Conservation (phyloP, 92 coral and sea anemone species). For the Zoanthus sansibaricus region DNA sequence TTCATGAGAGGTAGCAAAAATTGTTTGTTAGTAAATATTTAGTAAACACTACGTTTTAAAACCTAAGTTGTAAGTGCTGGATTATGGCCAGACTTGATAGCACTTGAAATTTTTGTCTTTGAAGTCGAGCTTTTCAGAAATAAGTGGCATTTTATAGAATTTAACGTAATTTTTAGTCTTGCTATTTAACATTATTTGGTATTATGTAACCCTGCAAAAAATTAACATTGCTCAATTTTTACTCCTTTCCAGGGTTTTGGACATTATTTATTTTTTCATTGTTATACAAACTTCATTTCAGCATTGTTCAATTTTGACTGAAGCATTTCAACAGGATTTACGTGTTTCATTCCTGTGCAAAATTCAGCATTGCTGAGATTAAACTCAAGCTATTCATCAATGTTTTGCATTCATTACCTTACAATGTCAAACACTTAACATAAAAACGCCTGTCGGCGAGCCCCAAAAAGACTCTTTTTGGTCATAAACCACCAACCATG, state of each 20-base stretch:
- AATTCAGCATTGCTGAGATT: not conserved
- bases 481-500: no score
- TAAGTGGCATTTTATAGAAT: not conserved
- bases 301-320: no score
- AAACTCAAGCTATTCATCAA: not conserved
- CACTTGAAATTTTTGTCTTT: not conserved
- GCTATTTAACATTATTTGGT: not conserved
- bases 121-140: not conserved
- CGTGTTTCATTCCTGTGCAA: no score
- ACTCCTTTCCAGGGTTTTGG: no score
- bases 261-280: no score
- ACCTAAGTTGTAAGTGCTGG: not conserved
- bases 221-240: not conserved
- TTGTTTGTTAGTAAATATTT: not conserved
- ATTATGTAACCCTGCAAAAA: not conserved
- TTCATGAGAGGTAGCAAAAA: no score
- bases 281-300: no score
- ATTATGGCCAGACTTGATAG: not conserved
- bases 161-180: not conserved
- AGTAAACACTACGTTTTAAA: not conserved
- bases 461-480: no score
- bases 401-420: no score
- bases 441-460: no score
- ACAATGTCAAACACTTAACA: no score
- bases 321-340: no score